phyloP scores from a whole-genome alignment of 1,140 invertebrate species.

The Bombus turneri region DNA sequence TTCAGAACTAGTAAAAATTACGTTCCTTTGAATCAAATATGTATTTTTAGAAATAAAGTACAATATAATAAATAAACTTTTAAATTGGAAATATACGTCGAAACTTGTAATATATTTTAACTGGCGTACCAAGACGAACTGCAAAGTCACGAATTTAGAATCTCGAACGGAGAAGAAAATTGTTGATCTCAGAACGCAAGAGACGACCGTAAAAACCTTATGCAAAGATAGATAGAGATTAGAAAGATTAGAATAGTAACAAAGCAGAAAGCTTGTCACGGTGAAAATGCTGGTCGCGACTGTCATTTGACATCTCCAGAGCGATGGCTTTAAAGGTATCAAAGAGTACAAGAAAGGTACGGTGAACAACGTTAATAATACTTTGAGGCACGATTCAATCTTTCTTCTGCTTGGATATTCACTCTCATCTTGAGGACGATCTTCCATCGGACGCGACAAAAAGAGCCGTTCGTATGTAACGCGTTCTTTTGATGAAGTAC shows the following conservation, averaged over 20 bases:
- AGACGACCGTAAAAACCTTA: background rate
- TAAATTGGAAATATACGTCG: background rate
- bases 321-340: constrained; percentile 28
- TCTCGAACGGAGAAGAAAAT: background rate
- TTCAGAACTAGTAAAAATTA: background rate
- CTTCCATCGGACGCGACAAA: constrained; percentile 9
- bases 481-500: background rate
- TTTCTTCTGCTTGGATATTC: constrained; percentile 47
- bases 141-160: background rate
- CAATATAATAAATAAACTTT: too few relatives aligned
- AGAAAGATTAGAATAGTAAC: background rate
- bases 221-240: too few relatives aligned
- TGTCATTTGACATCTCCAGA: constrained; percentile 30
- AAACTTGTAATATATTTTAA: background rate
- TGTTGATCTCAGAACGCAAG: background rate
- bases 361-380: constrained; percentile 34
- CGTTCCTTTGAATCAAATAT: too few relatives aligned
- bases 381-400: constrained; percentile 34
- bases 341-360: constrained; percentile 17
- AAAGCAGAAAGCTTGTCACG: background rate
- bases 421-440: constrained; percentile 33
- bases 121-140: background rate
- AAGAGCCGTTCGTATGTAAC: background rate
- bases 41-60: too few relatives aligned
- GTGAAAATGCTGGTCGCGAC: constrained; percentile 11